phyloP scores from a whole-genome alignment of 2,888 invertebrate species.

The Piscicola geometra region DNA sequence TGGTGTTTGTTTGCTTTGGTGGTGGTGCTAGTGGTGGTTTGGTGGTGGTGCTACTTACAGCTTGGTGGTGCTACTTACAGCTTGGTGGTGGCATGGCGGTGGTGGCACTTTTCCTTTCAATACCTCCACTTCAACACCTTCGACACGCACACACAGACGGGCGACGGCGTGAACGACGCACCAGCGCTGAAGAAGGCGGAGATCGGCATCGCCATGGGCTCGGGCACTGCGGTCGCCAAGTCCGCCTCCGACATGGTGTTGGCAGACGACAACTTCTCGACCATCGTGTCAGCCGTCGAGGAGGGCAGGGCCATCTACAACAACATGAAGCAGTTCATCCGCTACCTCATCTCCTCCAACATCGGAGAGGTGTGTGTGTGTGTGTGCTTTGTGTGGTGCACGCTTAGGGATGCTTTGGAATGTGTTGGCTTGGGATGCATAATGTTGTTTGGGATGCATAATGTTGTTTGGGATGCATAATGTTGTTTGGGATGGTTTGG shows the following conservation, averaged over 20 bases:
- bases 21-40: background rate
- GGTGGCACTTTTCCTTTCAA: background rate
- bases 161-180: conserved; percentile 99
- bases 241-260: conserved; percentile 98
- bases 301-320: conserved; percentile 98
- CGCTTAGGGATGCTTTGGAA: too few relatives aligned
- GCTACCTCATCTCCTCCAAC: conserved; percentile 99
- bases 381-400: too few relatives aligned
- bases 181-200: conserved; percentile 91
- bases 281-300: conserved; percentile 81
- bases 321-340: conserved; percentile 99
- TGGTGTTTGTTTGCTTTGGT: background rate
- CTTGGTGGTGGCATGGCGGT: background rate
- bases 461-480: too few relatives aligned
- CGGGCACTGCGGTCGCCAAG: conserved; percentile 98
- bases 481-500: too few relatives aligned
- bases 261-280: conserved; percentile 99
- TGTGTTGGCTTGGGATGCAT: too few relatives aligned
- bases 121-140: background rate
- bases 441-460: too few relatives aligned
- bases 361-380: conserved; percentile 73
- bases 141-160: conserved; percentile 83
- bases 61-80: background rate
- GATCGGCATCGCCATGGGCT: conserved; percentile 93
- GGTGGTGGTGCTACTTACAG: too few relatives aligned